Evolutionary conservation across 2,888 invertebrate genomes (phyloP).

Genomic region (Calameuta filiformis): DNA sequence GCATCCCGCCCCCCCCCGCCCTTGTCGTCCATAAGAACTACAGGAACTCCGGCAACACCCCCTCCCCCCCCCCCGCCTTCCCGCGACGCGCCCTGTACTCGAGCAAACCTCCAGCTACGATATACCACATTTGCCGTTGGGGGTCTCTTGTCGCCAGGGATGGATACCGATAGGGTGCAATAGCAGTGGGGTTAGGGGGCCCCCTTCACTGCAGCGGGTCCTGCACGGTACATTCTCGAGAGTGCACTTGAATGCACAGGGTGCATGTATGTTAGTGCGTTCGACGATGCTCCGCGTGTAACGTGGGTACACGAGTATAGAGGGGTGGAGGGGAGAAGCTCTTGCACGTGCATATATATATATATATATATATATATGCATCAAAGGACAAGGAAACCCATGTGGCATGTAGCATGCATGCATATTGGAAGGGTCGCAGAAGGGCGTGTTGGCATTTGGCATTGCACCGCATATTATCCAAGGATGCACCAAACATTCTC

Average conservation of each 20-base stretch:
- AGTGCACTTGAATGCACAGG: background rate
- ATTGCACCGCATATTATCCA: slow-evolving; percentile 63
- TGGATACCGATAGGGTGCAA: background rate
- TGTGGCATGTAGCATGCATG: slow-evolving; percentile 14
- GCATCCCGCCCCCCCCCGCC: background rate
- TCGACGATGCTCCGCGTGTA: background rate
- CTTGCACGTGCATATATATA: too few species aligned
- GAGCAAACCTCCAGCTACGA: background rate
- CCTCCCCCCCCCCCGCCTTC: too few species aligned
- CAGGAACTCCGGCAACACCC: background rate
- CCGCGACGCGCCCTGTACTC: background rate
- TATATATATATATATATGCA: background rate
- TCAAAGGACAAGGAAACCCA: background rate
- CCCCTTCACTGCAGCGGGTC: background rate
- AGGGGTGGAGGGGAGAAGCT: background rate
- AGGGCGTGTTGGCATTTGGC: slow-evolving; percentile 58
- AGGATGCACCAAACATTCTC: slow-evolving; percentile 57
- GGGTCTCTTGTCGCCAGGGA: background rate
- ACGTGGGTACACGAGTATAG: background rate
- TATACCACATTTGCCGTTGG: background rate
- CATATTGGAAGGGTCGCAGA: slow-evolving; percentile 27
- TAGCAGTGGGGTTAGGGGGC: too few species aligned
- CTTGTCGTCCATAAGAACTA: background rate
- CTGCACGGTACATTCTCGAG: background rate
- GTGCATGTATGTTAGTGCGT: background rate